Evolutionary conservation across 2,113 vertebrate species (phyloP).

Genomic region (Perca schrenkii): DNA sequence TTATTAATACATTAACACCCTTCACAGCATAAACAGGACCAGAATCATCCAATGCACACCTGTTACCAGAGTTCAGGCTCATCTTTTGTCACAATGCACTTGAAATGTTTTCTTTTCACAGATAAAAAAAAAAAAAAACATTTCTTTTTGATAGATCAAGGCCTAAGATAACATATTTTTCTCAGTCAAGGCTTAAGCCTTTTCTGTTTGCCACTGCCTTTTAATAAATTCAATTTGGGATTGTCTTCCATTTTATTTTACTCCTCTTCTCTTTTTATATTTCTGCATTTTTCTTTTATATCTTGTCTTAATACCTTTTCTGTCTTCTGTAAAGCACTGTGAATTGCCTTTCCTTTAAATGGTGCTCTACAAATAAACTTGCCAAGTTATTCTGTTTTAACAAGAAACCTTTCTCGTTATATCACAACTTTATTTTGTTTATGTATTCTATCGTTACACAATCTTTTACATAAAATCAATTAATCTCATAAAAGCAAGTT

Average conservation of each 20-base stretch:
- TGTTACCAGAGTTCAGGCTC: background rate
- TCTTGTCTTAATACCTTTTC: background rate
- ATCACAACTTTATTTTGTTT: background rate
- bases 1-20: conserved; percentile 1
- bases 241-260: background rate
- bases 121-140: no score
- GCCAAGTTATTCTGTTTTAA: background rate
- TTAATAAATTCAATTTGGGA: background rate
- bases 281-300: background rate
- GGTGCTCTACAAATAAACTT: background rate
- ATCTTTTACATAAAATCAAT: background rate
- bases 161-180: no score
- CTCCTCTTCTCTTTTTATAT: background rate
- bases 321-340: background rate
- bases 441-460: no score
- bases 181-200: background rate
- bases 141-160: no score
- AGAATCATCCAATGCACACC: background rate
- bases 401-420: background rate
- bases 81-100: background rate
- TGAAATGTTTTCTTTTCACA: no score
- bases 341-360: background rate
- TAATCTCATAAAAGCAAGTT: background rate
- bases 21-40: background rate
- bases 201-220: background rate